A percentile compares a stretch with the other conserved stretches of the same genome.
Evolutionary conservation across 2,888 invertebrate genomes (phyloP).

Genomic region (Phaonia tiefii): DNA sequence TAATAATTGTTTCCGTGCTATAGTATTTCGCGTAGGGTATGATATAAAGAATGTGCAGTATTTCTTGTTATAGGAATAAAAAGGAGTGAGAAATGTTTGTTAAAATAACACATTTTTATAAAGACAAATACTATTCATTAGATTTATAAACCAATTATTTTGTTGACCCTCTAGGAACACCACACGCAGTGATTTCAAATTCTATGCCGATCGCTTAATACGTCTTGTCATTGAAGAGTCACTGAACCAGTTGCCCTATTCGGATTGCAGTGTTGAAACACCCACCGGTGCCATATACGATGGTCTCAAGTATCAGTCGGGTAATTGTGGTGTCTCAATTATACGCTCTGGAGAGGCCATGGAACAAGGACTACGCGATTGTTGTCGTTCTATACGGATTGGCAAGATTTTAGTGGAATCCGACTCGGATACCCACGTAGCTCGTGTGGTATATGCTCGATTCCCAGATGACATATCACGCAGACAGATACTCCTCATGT

Average conservation of each 20-base stretch:
- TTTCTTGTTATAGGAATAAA: too few relatives aligned
- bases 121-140: too few relatives aligned
- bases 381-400: slow-evolving; percentile 98
- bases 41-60: too few relatives aligned
- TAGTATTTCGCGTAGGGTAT: too few relatives aligned
- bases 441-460: slow-evolving; percentile 97
- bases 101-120: too few relatives aligned
- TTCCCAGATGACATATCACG: slow-evolving; percentile 97
- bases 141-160: too few relatives aligned
- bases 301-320: slow-evolving; percentile 96
- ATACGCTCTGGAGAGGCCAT: slow-evolving; percentile 97
- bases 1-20: too few relatives aligned
- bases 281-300: slow-evolving; percentile 93
- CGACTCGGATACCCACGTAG: slow-evolving; percentile 97
- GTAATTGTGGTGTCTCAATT: slow-evolving; percentile 99
- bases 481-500: slow-evolving; percentile 96
- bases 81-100: too few relatives aligned
- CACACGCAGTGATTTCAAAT: slow-evolving; percentile 96
- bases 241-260: slow-evolving; percentile 95
- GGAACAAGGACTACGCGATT: slow-evolving; percentile 97
- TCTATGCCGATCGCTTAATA: slow-evolving; percentile 98
- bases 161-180: slow-evolving; percentile 92
- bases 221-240: slow-evolving; percentile 99
- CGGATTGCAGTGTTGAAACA: slow-evolving; percentile 93
- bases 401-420: slow-evolving; percentile 99